A percentile compares a stretch with the other conserved stretches of the same genome.
Evolutionary conservation across 2,888 invertebrate species (phyloP).

Genomic region (Arge pagana): DNA sequence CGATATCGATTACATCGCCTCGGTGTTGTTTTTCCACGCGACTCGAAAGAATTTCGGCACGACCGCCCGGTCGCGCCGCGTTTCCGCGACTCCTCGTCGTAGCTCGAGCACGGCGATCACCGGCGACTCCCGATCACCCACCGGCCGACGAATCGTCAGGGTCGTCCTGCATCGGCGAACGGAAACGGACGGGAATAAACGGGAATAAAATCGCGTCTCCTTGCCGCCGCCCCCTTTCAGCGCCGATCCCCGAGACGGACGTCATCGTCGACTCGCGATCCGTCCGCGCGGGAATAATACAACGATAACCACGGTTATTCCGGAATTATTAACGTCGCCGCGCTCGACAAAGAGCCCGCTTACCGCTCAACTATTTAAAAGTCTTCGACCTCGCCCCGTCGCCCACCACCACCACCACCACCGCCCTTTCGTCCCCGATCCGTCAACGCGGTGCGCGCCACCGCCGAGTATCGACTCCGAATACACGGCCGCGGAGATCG

Average conservation of each 20-base stretch:
- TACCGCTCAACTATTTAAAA: conserved; percentile 11
- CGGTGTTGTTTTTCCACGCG: too few species aligned
- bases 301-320: conserved; percentile 16
- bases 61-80: conserved; percentile 15
- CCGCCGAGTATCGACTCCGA: conserved; percentile 14
- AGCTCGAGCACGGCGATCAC: neutral
- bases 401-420: conserved; percentile 13
- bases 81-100: neutral
- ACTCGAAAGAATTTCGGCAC: too few species aligned
- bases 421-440: conserved; percentile 2
- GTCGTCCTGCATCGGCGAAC: conserved; percentile 29
- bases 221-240: conserved; percentile 10
- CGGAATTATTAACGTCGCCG: conserved; percentile 13
- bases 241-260: neutral
- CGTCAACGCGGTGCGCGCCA: too few species aligned
- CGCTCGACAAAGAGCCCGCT: too few species aligned
- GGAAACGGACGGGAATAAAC: conserved; percentile 27
- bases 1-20: conserved; percentile 49
- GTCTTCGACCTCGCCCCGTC: too few species aligned
- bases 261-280: neutral
- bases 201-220: conserved; percentile 22
- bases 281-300: conserved; percentile 16
- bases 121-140: conserved; percentile 8
- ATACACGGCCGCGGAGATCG: neutral
- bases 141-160: conserved; percentile 26